phyloP scores from a whole-genome alignment of 2,888 invertebrate species.

The Gonocerus acuteangulatus region DNA sequence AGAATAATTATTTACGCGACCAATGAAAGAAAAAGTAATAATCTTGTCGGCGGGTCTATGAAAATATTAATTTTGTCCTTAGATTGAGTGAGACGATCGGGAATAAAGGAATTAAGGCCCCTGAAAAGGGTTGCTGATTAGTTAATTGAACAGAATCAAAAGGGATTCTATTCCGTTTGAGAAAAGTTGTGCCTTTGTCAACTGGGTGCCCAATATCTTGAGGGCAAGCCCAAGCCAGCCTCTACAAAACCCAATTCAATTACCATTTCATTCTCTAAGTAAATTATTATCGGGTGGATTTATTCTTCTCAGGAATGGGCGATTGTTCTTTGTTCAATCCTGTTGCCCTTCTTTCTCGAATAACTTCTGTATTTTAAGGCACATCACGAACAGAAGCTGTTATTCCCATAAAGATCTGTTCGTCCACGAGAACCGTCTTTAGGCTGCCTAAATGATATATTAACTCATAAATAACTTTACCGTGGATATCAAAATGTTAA shows the following conservation, averaged over 20 bases:
- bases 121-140: constrained; percentile 12
- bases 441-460: no score
- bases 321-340: not conserved
- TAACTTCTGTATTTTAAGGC: no score
- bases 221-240: not conserved
- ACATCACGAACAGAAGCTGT: no score
- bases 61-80: constrained; percentile 5
- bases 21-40: no score
- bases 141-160: constrained; percentile 20
- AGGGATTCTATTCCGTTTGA: constrained; percentile 19
- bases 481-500: no score
- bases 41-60: not conserved
- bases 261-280: constrained; percentile 10
- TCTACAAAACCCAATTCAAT: not conserved
- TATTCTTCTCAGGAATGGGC: not conserved
- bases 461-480: no score
- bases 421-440: no score
- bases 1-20: no score
- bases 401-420: no score
- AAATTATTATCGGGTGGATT: constrained; percentile 7
- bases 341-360: not conserved
- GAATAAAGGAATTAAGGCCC: constrained; percentile 8
- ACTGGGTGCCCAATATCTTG: constrained; percentile 1
- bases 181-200: constrained; percentile 15
- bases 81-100: constrained; percentile 3